Evolutionary conservation across 2,113 vertebrate genomes (phyloP).

Genomic region (Callipepla squamata): DNA sequence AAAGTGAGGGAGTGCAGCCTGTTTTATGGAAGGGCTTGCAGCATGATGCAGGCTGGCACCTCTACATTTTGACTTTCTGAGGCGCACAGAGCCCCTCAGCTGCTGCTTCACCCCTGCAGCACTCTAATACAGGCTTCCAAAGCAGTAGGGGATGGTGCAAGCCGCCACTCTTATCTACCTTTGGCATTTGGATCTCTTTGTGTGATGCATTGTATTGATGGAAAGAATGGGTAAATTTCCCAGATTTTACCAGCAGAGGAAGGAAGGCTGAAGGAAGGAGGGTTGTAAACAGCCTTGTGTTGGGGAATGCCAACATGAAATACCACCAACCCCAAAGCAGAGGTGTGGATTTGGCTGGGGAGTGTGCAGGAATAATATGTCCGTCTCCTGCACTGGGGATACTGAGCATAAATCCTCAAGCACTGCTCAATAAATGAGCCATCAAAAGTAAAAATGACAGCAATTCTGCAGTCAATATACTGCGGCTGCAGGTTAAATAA

Average conservation of each 20-base stretch:
- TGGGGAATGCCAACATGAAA: rapidly evolving
- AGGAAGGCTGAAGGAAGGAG: neutral
- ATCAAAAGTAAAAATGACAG: conserved; percentile 69
- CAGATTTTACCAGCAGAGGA: neutral
- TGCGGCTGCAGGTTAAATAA: conserved; percentile 73
- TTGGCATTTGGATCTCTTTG: neutral
- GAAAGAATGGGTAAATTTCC: neutral
- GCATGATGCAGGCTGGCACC: neutral
- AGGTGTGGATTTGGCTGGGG: neutral
- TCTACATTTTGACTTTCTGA: neutral
- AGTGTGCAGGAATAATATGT: neutral
- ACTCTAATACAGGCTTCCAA: rapidly evolving
- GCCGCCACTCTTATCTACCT: neutral
- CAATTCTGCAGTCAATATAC: conserved; percentile 71
- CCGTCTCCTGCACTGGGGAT: neutral
- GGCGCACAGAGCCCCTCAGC: neutral
- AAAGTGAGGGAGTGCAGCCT: neutral
- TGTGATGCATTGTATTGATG: rapidly evolving
- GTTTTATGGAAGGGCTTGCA: neutral
- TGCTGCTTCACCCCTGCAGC: neutral
- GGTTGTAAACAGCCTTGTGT: neutral
- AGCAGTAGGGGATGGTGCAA: neutral
- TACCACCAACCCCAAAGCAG: neutral
- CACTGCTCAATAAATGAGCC: conserved; percentile 41
- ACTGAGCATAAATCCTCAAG: neutral